Base-by-base conservation (phyloP, 1,140 invertebrate genomes). In the Drosophila virilis region DNA sequence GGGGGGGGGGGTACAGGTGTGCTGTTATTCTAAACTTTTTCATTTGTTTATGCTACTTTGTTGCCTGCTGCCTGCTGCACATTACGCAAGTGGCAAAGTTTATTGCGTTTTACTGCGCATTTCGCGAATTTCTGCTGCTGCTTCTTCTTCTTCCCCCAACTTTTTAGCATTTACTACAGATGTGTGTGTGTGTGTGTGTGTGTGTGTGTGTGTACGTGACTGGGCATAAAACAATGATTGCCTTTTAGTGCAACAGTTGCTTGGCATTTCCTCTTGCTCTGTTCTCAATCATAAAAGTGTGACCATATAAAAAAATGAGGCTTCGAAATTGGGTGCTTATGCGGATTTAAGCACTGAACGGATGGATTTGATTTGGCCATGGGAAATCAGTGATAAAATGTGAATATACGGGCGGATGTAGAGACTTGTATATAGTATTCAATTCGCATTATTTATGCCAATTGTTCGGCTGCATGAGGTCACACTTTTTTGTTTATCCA, bases 71-170 rank as follows among this genome's bases (percentile, higher is more conserved):
- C n/a, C 1, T 17, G 58, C 37, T 74, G 67, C 68, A 60, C 61
- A 66, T 86, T 86, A 86, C 83, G 82, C 82, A 86, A 86, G 71
- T 73, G 57, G 67, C 38, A 76, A 77, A 74, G 73, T 81, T 86
- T 86, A 86, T 86, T 85, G 81, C 81, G 81, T 86, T 81, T 72
- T 79, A 85, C 80, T 85, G 77, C 70, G 66, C 72, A 85, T 72
- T 80, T 85, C 48, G 71, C 48, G 65, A 55, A 57, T 71, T 65
- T 64, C 50, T 62, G 42, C 38, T 43, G 28, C 55, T 40, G 9
- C 17, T 54, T 15, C 35, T 32, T 8, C 45, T 17, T 51, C 38
- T 57, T 48, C 17, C 57, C 51, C 52, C 51, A 71, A 55, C 52
- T 76, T 67, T 76, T 73, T 57, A 61, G 61, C 55, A 62, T 73